These are phyloP conservation scores for Hoplostethus mediterraneus DNA, from an alignment of 2,797 vertebrate genomes.

Conservation along the genomic window DNA sequence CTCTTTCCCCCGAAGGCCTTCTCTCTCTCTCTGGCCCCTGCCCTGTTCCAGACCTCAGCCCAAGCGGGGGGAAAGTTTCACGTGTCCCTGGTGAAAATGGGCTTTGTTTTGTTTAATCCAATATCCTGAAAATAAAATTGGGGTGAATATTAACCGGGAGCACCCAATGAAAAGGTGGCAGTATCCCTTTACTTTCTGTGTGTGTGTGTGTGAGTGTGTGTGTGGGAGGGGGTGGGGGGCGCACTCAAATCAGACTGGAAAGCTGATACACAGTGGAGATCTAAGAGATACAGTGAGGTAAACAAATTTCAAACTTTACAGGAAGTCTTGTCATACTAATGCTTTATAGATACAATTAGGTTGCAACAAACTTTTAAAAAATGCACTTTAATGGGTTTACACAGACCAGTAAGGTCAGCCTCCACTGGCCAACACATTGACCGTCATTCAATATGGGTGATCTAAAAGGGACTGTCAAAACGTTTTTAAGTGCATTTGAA, in stretches of 20 bases:
- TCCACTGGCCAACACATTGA: background rate
- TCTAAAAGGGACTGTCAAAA: conserved; percentile 12
- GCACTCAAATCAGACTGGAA: conserved; percentile 41
- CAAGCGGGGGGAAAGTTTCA: conserved; percentile 67
- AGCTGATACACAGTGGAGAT: conserved; percentile 18
- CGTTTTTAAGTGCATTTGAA: conserved; percentile 7
- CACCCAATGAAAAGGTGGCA: conserved; percentile 42
- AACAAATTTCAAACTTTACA: conserved; percentile 1
- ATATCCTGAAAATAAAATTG: conserved; percentile 67
- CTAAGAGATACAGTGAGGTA: conserved; percentile 5
- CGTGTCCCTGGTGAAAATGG: conserved; percentile 69
- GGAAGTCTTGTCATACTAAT: background rate
- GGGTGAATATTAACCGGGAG: conserved; percentile 34
- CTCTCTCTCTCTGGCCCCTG: conserved; percentile 53
- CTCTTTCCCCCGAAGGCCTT: conserved; percentile 71
- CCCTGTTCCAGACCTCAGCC: conserved; percentile 72
- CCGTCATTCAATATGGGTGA: background rate
- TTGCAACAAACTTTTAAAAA: background rate
- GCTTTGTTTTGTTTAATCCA: conserved; percentile 78
- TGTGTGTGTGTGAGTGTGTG: too few species aligned
- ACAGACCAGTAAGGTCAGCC: background rate
- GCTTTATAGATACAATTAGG: background rate
- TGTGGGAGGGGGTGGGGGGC: conserved; percentile 9
- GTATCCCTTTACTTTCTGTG: conserved; percentile 26
- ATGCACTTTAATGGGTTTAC: background rate